Evolutionary conservation across 2,888 invertebrate species (phyloP).

Genomic region (Gymnosoma rotundatum): DNA sequence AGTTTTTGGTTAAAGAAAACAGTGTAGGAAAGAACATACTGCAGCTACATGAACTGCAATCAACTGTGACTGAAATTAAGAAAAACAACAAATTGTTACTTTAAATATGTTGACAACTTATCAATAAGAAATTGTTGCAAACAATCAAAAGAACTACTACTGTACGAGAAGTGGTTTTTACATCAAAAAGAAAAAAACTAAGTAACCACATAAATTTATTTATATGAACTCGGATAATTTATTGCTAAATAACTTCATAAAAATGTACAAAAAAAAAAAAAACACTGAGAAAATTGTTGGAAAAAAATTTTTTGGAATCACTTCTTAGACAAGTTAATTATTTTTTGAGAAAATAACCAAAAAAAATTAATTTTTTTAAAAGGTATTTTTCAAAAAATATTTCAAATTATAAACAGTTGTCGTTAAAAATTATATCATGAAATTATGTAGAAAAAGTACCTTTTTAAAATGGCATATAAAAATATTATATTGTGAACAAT

Average conservation of each 20-base stretch:
- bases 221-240: constrained; percentile 54
- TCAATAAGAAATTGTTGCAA: constrained; percentile 68
- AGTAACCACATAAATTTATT: constrained; percentile 51
- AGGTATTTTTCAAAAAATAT: background rate
- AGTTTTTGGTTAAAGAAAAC: background rate
- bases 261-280: background rate
- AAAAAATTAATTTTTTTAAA: too few relatives aligned
- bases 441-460: too few relatives aligned
- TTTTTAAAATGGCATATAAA: too few relatives aligned
- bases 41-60: background rate
- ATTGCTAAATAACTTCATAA: constrained; percentile 25
- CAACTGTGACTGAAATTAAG: constrained; percentile 4
- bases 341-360: too few relatives aligned
- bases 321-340: too few relatives aligned
- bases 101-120: constrained; percentile 69
- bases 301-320: background rate
- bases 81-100: constrained; percentile 65
- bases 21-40: constrained; percentile 38
- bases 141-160: constrained; percentile 66
- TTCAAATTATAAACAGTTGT: too few relatives aligned
- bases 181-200: background rate
- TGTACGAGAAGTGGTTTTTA: constrained; percentile 55
- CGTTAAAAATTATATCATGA: too few relatives aligned
- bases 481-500: too few relatives aligned
- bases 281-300: constrained; percentile 8